Percentiles rank a stretch among this genome's conserved stretches.
These are phyloP conservation scores for Bombus waltoni DNA, from an alignment of 1,140 invertebrate genomes.

Conservation along the genomic window DNA sequence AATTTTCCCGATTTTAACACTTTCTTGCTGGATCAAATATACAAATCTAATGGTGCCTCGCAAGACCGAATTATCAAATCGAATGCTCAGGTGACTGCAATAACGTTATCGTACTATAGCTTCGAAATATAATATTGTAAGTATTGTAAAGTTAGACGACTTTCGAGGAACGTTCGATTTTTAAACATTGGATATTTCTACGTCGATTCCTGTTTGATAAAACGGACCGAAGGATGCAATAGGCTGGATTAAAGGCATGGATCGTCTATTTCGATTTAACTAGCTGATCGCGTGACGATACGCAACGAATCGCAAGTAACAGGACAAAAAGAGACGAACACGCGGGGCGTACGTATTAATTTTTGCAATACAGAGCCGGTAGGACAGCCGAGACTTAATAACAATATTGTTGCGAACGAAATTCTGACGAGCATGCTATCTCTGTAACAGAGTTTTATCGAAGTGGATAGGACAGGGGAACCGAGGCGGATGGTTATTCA, in stretches of 20 bases:
- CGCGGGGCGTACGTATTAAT: neutral
- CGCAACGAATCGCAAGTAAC: neutral
- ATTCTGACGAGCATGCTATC: neutral
- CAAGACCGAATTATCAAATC: no score
- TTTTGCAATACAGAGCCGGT: neutral
- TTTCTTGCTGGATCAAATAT: no score
- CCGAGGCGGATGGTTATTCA: constrained; percentile 41
- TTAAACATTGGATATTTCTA: neutral
- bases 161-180: neutral
- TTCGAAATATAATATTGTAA: neutral
- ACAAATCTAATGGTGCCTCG: no score
- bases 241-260: neutral
- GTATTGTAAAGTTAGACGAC: neutral
- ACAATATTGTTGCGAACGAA: constrained; percentile 30
- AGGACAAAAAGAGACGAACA: neutral
- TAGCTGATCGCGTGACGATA: neutral
- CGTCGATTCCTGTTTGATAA: neutral
- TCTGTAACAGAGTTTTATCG: constrained; percentile 18
- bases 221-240: neutral
- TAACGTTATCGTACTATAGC: no score
- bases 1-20: no score
- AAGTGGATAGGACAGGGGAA: constrained; percentile 3
- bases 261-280: constrained; percentile 1
- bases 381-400: constrained; percentile 16
- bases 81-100: no score